Evolutionary conservation across 2,797 vertebrate species (phyloP), one percentile per base, ranked within the genome.

Genomic region (Sebastes flavidus): DNA sequence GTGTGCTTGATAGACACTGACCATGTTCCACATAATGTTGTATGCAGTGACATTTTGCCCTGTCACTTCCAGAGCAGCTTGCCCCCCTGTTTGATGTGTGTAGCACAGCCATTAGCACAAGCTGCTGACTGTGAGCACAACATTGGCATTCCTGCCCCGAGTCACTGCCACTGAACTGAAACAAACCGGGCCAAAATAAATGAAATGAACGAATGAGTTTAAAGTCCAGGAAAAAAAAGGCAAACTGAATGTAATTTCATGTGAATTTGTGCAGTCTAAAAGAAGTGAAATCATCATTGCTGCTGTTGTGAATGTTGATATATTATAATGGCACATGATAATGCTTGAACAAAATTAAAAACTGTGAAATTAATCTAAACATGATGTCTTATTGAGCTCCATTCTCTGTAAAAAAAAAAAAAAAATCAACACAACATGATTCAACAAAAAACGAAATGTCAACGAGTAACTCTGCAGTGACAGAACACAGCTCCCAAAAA

Each of bases 21-120:
- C 27, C 60, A 27, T 65, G 46, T 70, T 72, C 25, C 65, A 38
- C 22, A 4, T 78, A 70, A 80, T 77, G 76, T 29, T 13, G 22
- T 27, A 58, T 3, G 67, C 82, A 75, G 59, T 91, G 83, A 90
- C 85, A 92, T 91, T 90, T 90, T 75, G 65, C 55, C 65, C 75
- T 56, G 87, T 83, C 83, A 83, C 80, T 81, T 80, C 38, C 54
- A 72, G 29, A 36, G 73, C 69, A 72, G 70, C 75, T 61, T 24
- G 18, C 34, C 52, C 25, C 68, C 49, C 61, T 18, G 52, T 69
- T 61, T 80, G 75, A 86, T 59, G 83, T 38, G 4, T 42, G 77
- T 56, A 67, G 65, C 22, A 42, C 49, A n/a, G 82, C 77, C 75
- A 80, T 88, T 88, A 89, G 79, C 76, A 7, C 60, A 5, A 32